Conservation (phyloP, 2,888 invertebrate genomes). For the Spilarctia lutea region DNA sequence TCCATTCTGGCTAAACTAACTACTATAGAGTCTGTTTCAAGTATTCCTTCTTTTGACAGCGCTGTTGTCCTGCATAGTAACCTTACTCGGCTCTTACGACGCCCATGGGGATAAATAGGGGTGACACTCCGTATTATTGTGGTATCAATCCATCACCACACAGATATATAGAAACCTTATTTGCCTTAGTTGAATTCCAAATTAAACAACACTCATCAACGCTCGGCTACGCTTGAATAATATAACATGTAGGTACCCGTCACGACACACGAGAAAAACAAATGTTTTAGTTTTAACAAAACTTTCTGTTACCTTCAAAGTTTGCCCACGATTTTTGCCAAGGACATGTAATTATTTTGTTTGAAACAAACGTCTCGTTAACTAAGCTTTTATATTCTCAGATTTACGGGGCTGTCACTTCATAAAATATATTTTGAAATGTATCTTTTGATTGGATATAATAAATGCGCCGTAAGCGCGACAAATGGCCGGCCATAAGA, state of each 20-base stretch:
- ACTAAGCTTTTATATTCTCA: background rate
- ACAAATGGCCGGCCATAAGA: no score
- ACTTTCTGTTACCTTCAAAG: conserved; percentile 6
- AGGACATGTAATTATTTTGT: conserved; percentile 14
- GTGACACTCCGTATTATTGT: no score
- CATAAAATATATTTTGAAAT: background rate
- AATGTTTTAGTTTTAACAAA: conserved; percentile 1
- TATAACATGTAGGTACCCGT: background rate
- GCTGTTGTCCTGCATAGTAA: no score
- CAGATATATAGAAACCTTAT: background rate
- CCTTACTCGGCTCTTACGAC: no score
- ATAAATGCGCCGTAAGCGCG: no score
- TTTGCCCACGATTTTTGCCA: background rate
- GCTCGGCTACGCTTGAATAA: background rate
- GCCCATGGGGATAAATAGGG: no score
- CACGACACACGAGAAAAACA: conserved; percentile 10
- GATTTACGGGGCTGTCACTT: background rate
- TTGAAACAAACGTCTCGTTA: background rate
- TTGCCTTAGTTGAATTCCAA: background rate
- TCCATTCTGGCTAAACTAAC: no score
- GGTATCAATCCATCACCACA: no score
- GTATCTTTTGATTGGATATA: no score
- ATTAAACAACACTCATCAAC: background rate
- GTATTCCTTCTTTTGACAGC: no score
- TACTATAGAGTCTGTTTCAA: no score